These are phyloP conservation scores for Panonychus citri DNA, from an alignment of 1,140 invertebrate genomes.

Conservation along the genomic window DNA sequence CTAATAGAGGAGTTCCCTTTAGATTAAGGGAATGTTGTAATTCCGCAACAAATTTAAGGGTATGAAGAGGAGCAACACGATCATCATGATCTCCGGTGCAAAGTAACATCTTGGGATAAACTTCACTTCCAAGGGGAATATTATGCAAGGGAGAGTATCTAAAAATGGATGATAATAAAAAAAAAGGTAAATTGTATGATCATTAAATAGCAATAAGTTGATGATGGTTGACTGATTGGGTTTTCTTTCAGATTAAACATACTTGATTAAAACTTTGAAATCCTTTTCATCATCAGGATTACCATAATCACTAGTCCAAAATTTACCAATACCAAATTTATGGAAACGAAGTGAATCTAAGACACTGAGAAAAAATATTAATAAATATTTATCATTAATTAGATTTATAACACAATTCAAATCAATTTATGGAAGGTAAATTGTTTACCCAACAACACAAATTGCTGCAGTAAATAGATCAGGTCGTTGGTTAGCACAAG, in stretches of 20 bases:
- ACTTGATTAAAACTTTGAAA: conserved; percentile 33
- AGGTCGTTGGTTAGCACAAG: conserved; percentile 78
- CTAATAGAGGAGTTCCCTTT: conserved; percentile 59
- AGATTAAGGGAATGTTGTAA: conserved; percentile 48
- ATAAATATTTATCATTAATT: too few relatives aligned
- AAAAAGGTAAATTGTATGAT: not conserved
- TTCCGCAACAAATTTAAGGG: conserved; percentile 76
- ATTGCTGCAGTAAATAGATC: conserved; percentile 78
- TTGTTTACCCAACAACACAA: conserved; percentile 72
- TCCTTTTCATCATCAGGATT: conserved; percentile 51
- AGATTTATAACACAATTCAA: too few relatives aligned
- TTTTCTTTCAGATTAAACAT: too few relatives aligned
- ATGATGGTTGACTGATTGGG: too few relatives aligned
- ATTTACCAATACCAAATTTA: conserved; percentile 92
- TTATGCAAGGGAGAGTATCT: conserved; percentile 82
- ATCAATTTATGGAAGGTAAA: too few relatives aligned
- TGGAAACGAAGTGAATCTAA: conserved; percentile 93
- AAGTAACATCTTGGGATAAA: conserved; percentile 76
- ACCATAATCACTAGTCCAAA: conserved; percentile 90
- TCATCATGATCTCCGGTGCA: conserved; percentile 90
- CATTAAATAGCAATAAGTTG: not conserved
- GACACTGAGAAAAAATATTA: too few relatives aligned
- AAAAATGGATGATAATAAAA: not conserved
- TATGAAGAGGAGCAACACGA: conserved; percentile 82
- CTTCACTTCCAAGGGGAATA: conserved; percentile 30